These are phyloP conservation scores for Psophia crepitans DNA, from an alignment of 2,113 vertebrate genomes.

Conservation along the genomic window DNA sequence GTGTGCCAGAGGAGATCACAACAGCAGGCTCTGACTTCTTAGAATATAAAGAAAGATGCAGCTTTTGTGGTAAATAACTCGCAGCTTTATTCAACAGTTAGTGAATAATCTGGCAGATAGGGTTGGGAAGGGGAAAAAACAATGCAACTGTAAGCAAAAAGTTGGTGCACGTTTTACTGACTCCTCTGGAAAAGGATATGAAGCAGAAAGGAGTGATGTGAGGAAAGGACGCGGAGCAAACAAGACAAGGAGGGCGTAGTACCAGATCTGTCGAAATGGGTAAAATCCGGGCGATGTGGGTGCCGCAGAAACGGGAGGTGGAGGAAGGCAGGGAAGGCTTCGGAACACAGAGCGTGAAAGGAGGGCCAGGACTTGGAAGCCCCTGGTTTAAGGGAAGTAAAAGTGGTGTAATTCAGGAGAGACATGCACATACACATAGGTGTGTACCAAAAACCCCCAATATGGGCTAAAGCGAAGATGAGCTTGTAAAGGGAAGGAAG, in stretches of 20 bases:
- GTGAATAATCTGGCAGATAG: neutral
- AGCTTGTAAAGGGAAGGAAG: neutral
- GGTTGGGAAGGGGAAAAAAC: neutral
- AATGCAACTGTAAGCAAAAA: neutral
- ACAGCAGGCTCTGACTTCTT: neutral
- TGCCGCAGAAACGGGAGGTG: neutral
- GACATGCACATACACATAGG: rapidly evolving
- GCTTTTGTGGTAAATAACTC: neutral
- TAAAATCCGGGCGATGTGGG: neutral
- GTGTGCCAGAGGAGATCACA: neutral
- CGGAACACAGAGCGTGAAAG: neutral
- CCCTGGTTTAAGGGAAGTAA: neutral
- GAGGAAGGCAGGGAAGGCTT: neutral
- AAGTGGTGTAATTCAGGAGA: neutral
- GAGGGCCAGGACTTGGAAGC: neutral
- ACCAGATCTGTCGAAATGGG: neutral
- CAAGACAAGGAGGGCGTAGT: neutral
- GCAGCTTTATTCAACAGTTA: neutral
- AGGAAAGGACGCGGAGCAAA: neutral
- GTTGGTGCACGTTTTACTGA: neutral
- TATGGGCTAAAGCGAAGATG: neutral
- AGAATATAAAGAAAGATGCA: neutral
- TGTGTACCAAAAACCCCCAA: too few relatives aligned
- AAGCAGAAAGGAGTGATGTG: neutral
- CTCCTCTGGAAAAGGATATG: neutral